Evolutionary conservation across 2,888 invertebrate genomes (phyloP).

Genomic region (Leptinotarsa tumamoca): DNA sequence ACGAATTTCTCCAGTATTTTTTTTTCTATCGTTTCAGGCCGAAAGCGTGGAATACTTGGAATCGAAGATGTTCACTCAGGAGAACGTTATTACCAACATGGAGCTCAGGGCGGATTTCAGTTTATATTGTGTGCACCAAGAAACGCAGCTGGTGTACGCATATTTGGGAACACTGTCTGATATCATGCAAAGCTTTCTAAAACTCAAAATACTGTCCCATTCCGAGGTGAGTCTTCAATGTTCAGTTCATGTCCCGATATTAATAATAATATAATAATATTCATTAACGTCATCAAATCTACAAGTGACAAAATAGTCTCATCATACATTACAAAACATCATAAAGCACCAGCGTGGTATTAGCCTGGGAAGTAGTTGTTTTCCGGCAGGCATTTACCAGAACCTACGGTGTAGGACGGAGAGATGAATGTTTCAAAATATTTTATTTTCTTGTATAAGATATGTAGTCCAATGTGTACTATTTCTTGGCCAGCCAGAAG

Average conservation of each 20-base stretch:
- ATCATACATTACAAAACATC: no score
- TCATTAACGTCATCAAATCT: no score
- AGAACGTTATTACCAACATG: conserved; percentile 73
- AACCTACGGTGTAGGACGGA: no score
- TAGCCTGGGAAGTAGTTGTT: no score
- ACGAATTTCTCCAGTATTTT: conserved; percentile 10
- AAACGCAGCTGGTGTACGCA: conserved; percentile 73
- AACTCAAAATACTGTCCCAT: conserved; percentile 69
- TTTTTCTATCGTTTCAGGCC: conserved; percentile 63
- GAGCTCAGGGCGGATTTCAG: conserved; percentile 73
- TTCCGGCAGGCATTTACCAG: no score
- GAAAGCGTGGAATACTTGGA: conserved; percentile 74
- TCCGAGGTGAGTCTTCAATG: conserved; percentile 67
- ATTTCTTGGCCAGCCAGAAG: no score
- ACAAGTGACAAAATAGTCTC: no score
- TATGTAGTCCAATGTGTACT: no score
- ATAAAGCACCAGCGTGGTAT: no score
- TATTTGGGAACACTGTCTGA: conserved; percentile 73
- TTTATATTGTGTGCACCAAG: conserved; percentile 73
- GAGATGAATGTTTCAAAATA: no score
- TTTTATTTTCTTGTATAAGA: no score
- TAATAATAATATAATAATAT: no score
- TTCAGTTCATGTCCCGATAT: neutral
- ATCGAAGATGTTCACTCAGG: conserved; percentile 74
- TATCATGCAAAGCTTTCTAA: conserved; percentile 71